Evolutionary conservation across 2,888 invertebrate species (phyloP), one percentile per base, ranked within the genome.

Genomic region (Acleris sparsana): DNA sequence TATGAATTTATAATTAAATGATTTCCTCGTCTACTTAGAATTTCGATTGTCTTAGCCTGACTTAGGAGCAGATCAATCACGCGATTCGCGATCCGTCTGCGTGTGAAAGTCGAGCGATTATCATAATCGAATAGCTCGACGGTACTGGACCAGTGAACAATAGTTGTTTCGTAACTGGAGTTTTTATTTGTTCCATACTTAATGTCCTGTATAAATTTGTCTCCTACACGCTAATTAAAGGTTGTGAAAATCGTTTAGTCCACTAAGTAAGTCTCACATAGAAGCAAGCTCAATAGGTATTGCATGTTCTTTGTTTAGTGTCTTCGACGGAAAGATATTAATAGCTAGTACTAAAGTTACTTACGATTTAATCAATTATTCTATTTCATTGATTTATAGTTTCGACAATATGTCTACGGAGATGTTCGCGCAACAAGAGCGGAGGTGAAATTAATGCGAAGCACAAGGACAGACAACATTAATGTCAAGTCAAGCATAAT

Each of bases 401-500:
- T 18, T 25, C 49, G 33, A 49, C 33, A n/a, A 53, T n/a, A 58
- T 58, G 18, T 11, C 20, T 62, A 60, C 58, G 63, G 59, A 67
- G 68, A 70, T 67, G 69, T 62, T 61, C 56, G 66, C 53, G 66
- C 63, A 72, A 71, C 71, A 73, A 73, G 75, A 73, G 75, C 70
- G 70, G 72, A 70, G 69, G 67, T 68, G 71, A 71, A 65, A 63
- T 59, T 53, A 58, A 60, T 55, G 60, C 53, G 43, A 29, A n/a
- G 43, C 53, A n/a, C 65, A 61, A 61, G 65, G 65, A 33, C 49
- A 25, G 56, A 39, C 51, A 51, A 29, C 60, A 65, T 65, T 65
- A 65, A 65, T 53, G 61, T 83, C 82, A 85, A 81, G 79, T 80
- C 77, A 78, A 73, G 78, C 75, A 84, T 85, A 84, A 83, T 83